Evolutionary conservation across 1,140 invertebrate species (phyloP), one percentile per base, ranked within the genome.

Genomic region (Hycleus cichorii): DNA sequence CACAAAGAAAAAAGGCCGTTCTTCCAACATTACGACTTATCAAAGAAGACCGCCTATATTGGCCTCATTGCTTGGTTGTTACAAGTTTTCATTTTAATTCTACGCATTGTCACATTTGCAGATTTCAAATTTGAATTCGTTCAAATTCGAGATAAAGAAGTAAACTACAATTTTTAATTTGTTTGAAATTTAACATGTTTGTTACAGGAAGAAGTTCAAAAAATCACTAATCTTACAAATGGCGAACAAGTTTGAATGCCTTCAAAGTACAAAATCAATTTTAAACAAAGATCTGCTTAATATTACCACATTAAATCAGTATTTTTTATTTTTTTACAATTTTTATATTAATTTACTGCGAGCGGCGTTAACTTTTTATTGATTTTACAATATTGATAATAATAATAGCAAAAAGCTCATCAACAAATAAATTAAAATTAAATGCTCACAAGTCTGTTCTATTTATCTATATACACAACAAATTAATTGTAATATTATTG

Each of bases 101-200:
- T 45, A 11, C 38, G 57, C n/a, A 26, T 52, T 25, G 48, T 42
- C 11, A 54, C 43, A 26, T 49, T 54, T 7, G 32, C 50, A n/a
- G 57, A 59, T 49, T 59, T 54, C 42, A 47, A 54, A 18, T 3
- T 54, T 32, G 38, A 48, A 42, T 47, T 54, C 5, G 47, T 57
- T 1, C 40, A 39, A 5, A 38, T 57, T 6, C n/a, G 24, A 9
- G 11, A 47, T 5, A 49, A 53, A 18, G 40, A 49, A 27, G 49
- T 54, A 9, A 32, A 7, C 7, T 32, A 18, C 18, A 18, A 18
- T 18, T 1, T 4, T 4, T 32, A 32, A 2, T 32, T 1, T 32
- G 44, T 59, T 40, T 32, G 25, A 10, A 54, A 40, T 57, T 45
- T 49, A 40, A 43, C 8, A 47, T 26, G 27, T 26, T 47, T n/a